Percentiles rank a stretch among this genome's conserved stretches.
These are phyloP conservation scores for Ephydatia muelleri DNA, from an alignment of 37 sponge, comb jelly and placozoan species.

Conservation along the genomic window DNA sequence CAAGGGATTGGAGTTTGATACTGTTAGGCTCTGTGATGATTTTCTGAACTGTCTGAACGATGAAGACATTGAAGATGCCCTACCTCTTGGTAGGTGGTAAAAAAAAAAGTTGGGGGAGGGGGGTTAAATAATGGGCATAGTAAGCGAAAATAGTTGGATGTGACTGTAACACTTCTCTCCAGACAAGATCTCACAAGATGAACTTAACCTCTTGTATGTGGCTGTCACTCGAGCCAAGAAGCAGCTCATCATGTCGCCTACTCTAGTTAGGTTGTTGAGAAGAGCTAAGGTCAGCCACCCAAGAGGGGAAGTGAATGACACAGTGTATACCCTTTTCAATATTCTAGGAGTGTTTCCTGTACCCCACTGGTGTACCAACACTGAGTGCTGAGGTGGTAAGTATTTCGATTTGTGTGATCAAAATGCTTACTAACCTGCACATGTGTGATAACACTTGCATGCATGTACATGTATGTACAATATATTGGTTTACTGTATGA, in stretches of 20 bases:
- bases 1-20: constrained; percentile 41
- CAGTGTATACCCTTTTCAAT: not conserved
- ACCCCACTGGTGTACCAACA: not conserved
- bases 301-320: not conserved
- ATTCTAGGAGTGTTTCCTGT: not conserved
- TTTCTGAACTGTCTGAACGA: not conserved
- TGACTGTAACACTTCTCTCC: not conserved
- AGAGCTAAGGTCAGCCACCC: not conserved
- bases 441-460: too few relatives aligned
- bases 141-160: not conserved
- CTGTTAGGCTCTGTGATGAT: constrained; percentile 13
- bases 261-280: not conserved
- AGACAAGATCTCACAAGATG: not conserved
- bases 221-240: constrained; percentile 23
- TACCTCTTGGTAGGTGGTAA: not conserved
- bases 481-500: too few relatives aligned
- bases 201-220: constrained; percentile 21
- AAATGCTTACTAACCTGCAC: not conserved
- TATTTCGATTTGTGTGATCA: not conserved
- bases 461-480: too few relatives aligned
- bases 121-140: too few relatives aligned
- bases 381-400: not conserved
- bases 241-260: not conserved
- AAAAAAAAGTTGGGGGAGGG: not conserved
- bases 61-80: too few relatives aligned